Evolutionary conservation across 2,888 invertebrate species (phyloP).

Genomic region (Drosophila lutescens): DNA sequence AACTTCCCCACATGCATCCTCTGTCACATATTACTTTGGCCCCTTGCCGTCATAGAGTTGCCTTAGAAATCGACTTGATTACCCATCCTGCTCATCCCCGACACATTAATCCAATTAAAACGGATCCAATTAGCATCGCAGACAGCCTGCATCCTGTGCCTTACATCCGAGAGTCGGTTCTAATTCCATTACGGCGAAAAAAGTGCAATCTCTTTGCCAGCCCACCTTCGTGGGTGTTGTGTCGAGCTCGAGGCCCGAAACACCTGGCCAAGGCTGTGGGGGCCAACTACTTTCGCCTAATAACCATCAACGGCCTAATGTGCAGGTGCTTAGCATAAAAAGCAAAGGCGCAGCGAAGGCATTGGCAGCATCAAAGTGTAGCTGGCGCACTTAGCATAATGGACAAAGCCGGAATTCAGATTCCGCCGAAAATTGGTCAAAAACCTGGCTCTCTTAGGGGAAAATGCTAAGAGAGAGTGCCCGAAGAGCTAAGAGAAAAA

Average conservation of each 20-base stretch:
- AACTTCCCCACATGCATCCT: neutral
- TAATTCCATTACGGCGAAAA: constrained; percentile 50
- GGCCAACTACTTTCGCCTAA: constrained; percentile 57
- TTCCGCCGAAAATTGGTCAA: constrained; percentile 63
- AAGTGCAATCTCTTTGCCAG: constrained; percentile 31
- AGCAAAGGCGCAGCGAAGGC: constrained; percentile 37
- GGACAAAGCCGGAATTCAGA: constrained; percentile 35
- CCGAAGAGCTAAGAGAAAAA: constrained; percentile 16
- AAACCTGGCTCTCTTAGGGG: constrained; percentile 31
- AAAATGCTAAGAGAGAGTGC: neutral
- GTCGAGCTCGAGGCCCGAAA: constrained; percentile 29
- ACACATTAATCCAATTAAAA: constrained; percentile 61
- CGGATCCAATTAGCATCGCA: constrained; percentile 67
- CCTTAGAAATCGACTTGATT: constrained; percentile 23
- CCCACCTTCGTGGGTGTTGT: constrained; percentile 21
- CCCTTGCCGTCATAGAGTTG: constrained; percentile 7
- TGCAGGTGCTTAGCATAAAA: constrained; percentile 69
- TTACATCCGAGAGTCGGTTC: constrained; percentile 39
- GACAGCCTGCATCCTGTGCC: constrained; percentile 34
- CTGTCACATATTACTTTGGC: neutral
- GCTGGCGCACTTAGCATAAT: constrained; percentile 70
- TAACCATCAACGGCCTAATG: constrained; percentile 65
- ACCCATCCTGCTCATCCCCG: constrained; percentile 34
- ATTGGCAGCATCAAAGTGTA: constrained; percentile 65
- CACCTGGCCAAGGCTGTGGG: constrained; percentile 26